phyloP scores from a whole-genome alignment of 2,888 invertebrate species.

The Nephrotoma guestfalica region DNA sequence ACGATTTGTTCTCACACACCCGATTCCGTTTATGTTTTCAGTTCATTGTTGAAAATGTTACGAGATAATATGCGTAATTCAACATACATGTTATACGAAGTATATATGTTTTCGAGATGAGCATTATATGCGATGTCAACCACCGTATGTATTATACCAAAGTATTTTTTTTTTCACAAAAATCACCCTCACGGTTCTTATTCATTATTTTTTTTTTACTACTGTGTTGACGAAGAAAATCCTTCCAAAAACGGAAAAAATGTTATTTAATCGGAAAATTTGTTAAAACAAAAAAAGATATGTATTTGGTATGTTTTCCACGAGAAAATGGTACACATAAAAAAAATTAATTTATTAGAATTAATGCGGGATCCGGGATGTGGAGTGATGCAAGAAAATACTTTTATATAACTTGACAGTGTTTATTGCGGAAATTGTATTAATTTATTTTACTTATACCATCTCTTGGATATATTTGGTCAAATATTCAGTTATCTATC shows the following conservation, averaged over 20 bases:
- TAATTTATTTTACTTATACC: not conserved
- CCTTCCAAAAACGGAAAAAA: not conserved
- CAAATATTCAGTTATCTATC: too few relatives aligned
- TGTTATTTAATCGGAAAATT: not conserved
- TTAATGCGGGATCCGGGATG: not conserved
- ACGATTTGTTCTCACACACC: not conserved
- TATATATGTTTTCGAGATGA: not conserved
- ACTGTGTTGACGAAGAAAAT: not conserved
- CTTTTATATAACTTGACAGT: not conserved
- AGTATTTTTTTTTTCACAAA: not conserved
- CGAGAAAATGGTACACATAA: not conserved
- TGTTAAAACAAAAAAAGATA: not conserved
- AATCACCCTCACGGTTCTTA: not conserved
- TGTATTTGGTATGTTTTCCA: not conserved
- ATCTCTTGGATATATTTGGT: too few relatives aligned
- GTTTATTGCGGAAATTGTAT: not conserved
- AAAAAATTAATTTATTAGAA: not conserved
- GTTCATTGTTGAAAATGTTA: not conserved
- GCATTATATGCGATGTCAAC: not conserved
- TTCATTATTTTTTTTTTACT: not conserved
- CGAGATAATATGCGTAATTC: not conserved
- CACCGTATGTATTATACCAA: not conserved
- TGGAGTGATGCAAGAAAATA: not conserved
- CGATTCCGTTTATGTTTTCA: not conserved
- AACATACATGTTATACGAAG: not conserved